Evolutionary conservation across 2,113 vertebrate species (phyloP), one percentile per base, ranked within the genome.

Genomic region (Theropithecus gelada): DNA sequence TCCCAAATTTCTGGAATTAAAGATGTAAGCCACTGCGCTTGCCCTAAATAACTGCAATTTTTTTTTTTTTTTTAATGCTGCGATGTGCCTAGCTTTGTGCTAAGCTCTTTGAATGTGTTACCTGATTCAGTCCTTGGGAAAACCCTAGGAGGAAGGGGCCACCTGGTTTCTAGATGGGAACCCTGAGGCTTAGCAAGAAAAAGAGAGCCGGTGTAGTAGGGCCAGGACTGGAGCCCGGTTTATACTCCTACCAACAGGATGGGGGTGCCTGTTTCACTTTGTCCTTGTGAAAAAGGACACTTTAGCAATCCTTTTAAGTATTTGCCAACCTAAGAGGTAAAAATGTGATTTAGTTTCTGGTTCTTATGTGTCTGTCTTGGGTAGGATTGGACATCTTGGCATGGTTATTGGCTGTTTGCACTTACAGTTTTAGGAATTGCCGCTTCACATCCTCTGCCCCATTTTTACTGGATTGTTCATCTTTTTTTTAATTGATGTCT

Each of bases 401-500:
- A 3, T 78, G 27, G 23, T 55, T 75, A 43, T 64, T 95, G 78
- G 38, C 45, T 73, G 2, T 86, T 55, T 50, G 38, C 7, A 35
- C 81, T 45, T 90, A 61, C 22, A 57, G 32, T 89, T 94, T 72
- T 66, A 57, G n/a, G 17, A 93, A 45, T 90, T 59, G 4, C 59
- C 43, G 85, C 0, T 87, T 85, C 14, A 72, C 10, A 23, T 79
- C 18, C 25, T 75, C 32, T 35, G n/a, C 25, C 64, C n/a, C 18
- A 48, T 48, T 92, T 92, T 92, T 95, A 43, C 38, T 76, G 23
- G 22, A 43, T 64, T 45, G 32, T 83, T 86, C 59, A 61, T 80
- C n/a, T 9, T 88, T 90, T 76, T 82, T 38, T 45, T 52, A 75
- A 40, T 4, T 57, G 43, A 72, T 78, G 88, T 92, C 35, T 48